These are phyloP conservation scores for Belonocnema kinseyi DNA, from an alignment of 1,140 invertebrate species.

Conservation along the genomic window DNA sequence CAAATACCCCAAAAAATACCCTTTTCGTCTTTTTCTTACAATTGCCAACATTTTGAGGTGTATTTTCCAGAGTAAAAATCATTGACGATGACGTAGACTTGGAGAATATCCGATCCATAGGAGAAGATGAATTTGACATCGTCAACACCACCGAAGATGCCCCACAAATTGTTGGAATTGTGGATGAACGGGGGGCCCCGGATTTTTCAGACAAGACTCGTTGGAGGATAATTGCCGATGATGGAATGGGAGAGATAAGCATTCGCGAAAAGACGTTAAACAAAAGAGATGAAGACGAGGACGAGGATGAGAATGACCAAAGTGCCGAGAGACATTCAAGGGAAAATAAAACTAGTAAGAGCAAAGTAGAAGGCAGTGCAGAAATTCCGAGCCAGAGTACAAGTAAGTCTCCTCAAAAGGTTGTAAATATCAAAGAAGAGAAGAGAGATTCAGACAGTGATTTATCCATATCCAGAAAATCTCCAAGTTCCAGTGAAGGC, in stretches of 20 bases:
- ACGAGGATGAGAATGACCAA: neutral
- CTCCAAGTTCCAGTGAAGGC: slow-evolving; percentile 12
- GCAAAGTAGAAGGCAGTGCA: slow-evolving; percentile 42
- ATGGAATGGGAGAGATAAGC: slow-evolving; percentile 65
- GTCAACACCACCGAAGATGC: slow-evolving; percentile 86
- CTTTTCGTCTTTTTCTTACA: slow-evolving; percentile 23
- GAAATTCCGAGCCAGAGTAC: slow-evolving; percentile 23
- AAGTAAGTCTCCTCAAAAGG: slow-evolving; percentile 4
- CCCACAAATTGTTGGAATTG: slow-evolving; percentile 91
- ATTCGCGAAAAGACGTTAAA: slow-evolving; percentile 50
- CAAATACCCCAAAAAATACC: neutral
- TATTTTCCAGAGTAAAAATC: slow-evolving; percentile 86
- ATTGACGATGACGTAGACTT: slow-evolving; percentile 92
- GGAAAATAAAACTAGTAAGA: neutral
- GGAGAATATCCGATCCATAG: slow-evolving; percentile 78
- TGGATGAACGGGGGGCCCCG: slow-evolving; percentile 90
- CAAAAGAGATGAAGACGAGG: slow-evolving; percentile 35
- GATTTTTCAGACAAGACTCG: slow-evolving; percentile 79
- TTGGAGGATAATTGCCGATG: slow-evolving; percentile 83
- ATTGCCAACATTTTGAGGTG: slow-evolving; percentile 33
- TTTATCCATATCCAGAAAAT: slow-evolving; percentile 25
- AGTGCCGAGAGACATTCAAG: neutral
- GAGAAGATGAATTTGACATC: slow-evolving; percentile 83
- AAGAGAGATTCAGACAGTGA: slow-evolving; percentile 35
- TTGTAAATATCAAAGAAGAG: neutral